phyloP scores from a whole-genome alignment of 2,113 vertebrate genomes.

The Columba livia region DNA sequence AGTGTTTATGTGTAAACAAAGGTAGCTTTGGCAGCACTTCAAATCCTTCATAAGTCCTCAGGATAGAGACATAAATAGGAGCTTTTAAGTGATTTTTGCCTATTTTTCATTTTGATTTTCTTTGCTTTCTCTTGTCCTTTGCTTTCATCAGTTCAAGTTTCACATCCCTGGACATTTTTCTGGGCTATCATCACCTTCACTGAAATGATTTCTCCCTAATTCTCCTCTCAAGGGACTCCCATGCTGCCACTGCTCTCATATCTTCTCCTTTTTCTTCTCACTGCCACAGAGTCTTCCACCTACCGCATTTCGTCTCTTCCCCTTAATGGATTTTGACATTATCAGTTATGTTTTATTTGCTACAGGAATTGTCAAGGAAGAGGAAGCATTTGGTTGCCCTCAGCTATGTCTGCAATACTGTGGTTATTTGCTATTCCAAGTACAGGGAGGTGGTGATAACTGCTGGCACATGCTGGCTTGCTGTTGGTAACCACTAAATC shows the following conservation, averaged over 20 bases:
- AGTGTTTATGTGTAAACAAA: constrained; percentile 12
- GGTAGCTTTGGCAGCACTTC: constrained; percentile 21
- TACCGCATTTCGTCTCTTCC: not conserved
- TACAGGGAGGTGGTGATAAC: constrained; percentile 36
- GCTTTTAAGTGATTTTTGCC: constrained; percentile 1
- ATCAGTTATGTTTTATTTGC: constrained; percentile 8
- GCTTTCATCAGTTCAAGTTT: not conserved
- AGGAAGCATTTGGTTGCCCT: constrained; percentile 38
- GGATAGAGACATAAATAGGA: not conserved
- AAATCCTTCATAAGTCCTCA: constrained; percentile 34
- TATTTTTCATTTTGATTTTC: not conserved
- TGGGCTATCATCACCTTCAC: not conserved
- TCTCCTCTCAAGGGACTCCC: not conserved
- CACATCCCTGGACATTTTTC: not conserved
- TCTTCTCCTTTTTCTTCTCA: not conserved
- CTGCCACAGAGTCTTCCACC: not conserved
- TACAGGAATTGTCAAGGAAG: not conserved
- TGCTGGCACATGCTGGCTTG: constrained; percentile 15
- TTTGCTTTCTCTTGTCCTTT: not conserved
- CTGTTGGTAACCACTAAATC: constrained; percentile 25
- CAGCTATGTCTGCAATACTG: constrained; percentile 30
- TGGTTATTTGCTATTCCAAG: constrained; percentile 38
- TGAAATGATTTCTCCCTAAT: not conserved
- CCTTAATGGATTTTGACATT: not conserved
- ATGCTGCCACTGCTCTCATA: not conserved